These are phyloP conservation scores for Cynocephalus volans DNA, from an alignment of 2,113 vertebrate species.

Conservation along the genomic window DNA sequence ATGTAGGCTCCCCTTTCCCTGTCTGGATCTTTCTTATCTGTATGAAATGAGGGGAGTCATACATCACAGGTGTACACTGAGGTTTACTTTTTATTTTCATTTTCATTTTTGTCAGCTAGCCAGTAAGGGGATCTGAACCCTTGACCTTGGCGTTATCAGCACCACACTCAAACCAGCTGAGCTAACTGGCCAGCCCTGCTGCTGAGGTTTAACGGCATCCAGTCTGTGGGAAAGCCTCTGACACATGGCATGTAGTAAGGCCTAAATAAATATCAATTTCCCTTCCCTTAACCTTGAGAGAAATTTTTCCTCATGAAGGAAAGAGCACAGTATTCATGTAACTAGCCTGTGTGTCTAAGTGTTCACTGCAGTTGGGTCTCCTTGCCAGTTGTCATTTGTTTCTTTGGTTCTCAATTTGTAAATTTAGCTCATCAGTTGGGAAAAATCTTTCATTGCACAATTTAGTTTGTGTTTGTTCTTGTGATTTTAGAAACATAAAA, in stretches of 20 bases:
- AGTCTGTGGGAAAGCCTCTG: neutral
- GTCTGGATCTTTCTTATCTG: neutral
- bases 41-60: neutral
- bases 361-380: neutral
- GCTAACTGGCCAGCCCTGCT: too few species aligned
- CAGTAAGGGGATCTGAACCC: too few species aligned
- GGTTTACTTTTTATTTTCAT: neutral
- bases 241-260: neutral
- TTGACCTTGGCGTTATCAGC: too few species aligned
- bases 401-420: conserved; percentile 39
- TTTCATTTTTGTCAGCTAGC: too few species aligned
- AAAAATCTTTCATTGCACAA: conserved; percentile 56
- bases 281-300: neutral
- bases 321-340: neutral
- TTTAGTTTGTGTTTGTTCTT: conserved; percentile 64
- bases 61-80: neutral
- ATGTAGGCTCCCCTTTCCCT: neutral
- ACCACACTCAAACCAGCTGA: too few species aligned
- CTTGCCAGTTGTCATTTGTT: neutral
- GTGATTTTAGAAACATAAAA: conserved; percentile 66
- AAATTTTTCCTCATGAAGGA: neutral
- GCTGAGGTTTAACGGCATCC: neutral
- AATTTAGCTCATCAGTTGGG: conserved; percentile 21
- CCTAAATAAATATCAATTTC: neutral
- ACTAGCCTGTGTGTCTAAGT: neutral